Conservation (phyloP, 2,888 invertebrate species). For the Vanessa cardui region DNA sequence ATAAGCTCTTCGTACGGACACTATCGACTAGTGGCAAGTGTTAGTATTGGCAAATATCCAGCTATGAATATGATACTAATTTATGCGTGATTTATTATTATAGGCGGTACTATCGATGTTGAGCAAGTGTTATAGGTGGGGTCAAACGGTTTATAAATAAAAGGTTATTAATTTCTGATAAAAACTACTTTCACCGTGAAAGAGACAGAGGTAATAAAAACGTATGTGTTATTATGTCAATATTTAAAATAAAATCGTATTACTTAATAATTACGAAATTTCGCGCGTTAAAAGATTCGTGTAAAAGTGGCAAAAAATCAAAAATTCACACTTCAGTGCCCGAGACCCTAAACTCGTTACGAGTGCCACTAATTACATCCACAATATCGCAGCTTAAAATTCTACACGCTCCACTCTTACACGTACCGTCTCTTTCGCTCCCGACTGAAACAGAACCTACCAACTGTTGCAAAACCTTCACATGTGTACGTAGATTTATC, state of each 20-base stretch:
- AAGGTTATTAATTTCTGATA: not conserved
- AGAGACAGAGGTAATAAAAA: not conserved
- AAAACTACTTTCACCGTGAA: no score
- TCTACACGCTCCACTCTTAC: slow-evolving; percentile 62
- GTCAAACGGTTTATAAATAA: no score
- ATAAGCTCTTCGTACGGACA: slow-evolving; percentile 4
- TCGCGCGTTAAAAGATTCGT: not conserved
- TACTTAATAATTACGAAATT: not conserved
- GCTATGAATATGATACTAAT: slow-evolving; percentile 46
- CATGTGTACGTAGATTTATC: slow-evolving; percentile 47
- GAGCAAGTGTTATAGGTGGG: not conserved
- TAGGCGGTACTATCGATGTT: not conserved
- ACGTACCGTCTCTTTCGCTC: slow-evolving; percentile 56
- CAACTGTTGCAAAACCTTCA: slow-evolving; percentile 64
- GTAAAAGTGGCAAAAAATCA: slow-evolving; percentile 48
- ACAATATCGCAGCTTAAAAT: slow-evolving; percentile 74
- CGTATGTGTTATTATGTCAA: not conserved
- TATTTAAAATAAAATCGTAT: not conserved
- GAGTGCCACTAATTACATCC: slow-evolving; percentile 74
- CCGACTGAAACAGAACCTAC: slow-evolving; percentile 65
- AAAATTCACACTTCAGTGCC: slow-evolving; percentile 65
- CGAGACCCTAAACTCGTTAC: slow-evolving; percentile 71
- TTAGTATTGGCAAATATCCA: slow-evolving; percentile 45
- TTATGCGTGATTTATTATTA: slow-evolving; percentile 46
- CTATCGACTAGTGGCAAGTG: slow-evolving; percentile 27